These are phyloP conservation scores for Megalonaias nervosa DNA, from an alignment of 1,140 invertebrate species.

Conservation along the genomic window DNA sequence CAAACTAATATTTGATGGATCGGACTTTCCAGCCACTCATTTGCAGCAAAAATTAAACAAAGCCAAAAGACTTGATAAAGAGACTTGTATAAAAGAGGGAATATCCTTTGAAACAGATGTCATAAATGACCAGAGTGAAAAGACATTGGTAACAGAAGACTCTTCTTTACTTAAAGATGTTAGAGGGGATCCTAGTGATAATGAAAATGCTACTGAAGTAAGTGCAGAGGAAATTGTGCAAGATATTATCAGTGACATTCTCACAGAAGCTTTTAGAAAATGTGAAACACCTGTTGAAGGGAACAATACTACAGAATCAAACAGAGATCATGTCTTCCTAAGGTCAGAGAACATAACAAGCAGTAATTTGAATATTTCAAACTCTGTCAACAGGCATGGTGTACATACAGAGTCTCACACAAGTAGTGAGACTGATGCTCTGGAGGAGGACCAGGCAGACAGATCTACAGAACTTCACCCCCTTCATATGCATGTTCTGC, in stretches of 20 bases:
- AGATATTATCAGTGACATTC: constrained; percentile 58
- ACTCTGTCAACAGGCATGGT: constrained; percentile 48
- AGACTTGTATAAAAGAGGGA: constrained; percentile 68
- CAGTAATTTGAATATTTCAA: constrained; percentile 55
- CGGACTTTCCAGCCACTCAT: constrained; percentile 41
- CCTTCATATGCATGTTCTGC: constrained; percentile 86
- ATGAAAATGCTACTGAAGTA: background rate
- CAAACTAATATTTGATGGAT: constrained; percentile 61
- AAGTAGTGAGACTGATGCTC: constrained; percentile 58
- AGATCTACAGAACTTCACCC: constrained; percentile 76
- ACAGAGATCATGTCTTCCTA: background rate
- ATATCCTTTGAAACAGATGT: constrained; percentile 60
- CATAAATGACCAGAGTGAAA: constrained; percentile 32
- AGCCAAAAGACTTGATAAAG: constrained; percentile 61
- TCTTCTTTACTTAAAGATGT: no score
- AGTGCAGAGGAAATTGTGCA: constrained; percentile 73
- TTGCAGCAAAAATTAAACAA: constrained; percentile 40
- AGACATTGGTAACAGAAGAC: constrained; percentile 11
- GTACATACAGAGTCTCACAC: constrained; percentile 58
- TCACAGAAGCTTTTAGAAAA: constrained; percentile 1
- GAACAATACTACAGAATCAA: constrained; percentile 6
- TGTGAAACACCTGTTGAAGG: background rate
- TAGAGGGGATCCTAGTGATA: background rate
- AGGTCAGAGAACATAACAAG: constrained; percentile 41
- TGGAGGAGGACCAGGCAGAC: constrained; percentile 61